Evolutionary conservation across 2,113 vertebrate species (phyloP).

Genomic region (Salvelinus sp.): DNA sequence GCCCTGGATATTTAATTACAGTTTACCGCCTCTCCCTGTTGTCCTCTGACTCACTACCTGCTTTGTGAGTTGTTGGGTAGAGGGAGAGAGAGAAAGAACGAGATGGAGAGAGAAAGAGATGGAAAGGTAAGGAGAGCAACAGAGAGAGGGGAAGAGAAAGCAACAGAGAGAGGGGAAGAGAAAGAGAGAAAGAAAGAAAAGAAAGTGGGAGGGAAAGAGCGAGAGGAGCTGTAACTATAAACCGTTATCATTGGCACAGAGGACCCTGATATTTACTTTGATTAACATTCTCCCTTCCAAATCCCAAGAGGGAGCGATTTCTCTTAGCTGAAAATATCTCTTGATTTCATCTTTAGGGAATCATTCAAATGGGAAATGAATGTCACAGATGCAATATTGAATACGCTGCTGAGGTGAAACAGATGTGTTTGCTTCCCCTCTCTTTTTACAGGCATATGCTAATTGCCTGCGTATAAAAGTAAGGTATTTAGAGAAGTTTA

Average conservation of each 20-base stretch:
- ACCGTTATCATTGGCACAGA: neutral
- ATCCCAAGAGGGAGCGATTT: conserved; percentile 7
- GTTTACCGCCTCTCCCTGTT: conserved; percentile 5
- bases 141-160: no score
- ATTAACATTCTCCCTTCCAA: conserved; percentile 29
- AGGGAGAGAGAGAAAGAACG: neutral
- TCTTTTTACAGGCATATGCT: conserved; percentile 20
- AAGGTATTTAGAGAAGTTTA: neutral
- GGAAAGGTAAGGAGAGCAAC: no score
- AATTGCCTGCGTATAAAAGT: conserved; percentile 3
- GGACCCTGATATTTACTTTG: conserved; percentile 25
- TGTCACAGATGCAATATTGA: conserved; percentile 15
- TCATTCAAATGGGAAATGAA: conserved; percentile 27
- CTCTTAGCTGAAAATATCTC: conserved; percentile 13
- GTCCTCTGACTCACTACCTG: neutral
- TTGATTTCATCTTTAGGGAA: conserved; percentile 13
- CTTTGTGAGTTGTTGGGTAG: conserved; percentile 1
- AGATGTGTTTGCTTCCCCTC: neutral
- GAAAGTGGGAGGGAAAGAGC: no score
- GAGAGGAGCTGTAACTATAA: neutral
- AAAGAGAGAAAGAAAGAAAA: no score
- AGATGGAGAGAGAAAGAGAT: no score
- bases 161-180: no score
- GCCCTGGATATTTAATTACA: conserved; percentile 43
- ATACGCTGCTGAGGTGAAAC: conserved; percentile 11